A percentile compares a stretch with the other conserved stretches of the same genome.
These are phyloP conservation scores for Parapsyche elsis DNA, from an alignment of 1,140 invertebrate genomes.

Conservation along the genomic window DNA sequence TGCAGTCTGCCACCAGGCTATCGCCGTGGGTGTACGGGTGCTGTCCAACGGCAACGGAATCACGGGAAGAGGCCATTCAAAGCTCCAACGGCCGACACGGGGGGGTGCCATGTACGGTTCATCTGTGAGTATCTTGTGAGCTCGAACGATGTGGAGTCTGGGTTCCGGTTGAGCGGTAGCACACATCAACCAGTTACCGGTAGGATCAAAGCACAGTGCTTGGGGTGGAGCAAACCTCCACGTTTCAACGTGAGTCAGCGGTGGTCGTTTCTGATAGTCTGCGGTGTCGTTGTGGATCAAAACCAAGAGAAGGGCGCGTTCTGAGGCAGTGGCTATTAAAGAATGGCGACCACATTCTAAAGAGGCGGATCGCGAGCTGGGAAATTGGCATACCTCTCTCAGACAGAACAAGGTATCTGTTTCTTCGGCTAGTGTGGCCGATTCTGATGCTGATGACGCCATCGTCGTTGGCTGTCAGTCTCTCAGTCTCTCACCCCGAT, in stretches of 20 bases:
- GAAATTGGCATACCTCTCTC: constrained; percentile 5
- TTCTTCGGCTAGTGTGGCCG: too few relatives aligned
- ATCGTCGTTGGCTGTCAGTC: too few relatives aligned
- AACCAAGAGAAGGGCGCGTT: constrained; percentile 39
- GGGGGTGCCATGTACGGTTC: constrained; percentile 8
- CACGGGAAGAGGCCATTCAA: constrained; percentile 28
- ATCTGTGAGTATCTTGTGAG: constrained; percentile 38
- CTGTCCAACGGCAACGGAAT: constrained; percentile 36
- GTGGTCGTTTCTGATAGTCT: constrained; percentile 59
- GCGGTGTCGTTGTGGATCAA: background rate
- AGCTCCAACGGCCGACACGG: background rate
- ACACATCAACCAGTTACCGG: constrained; percentile 72
- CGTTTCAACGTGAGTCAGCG: constrained; percentile 66
- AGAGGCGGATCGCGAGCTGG: constrained; percentile 27
- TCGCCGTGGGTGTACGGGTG: constrained; percentile 33
- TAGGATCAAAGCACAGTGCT: constrained; percentile 73
- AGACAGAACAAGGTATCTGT: background rate
- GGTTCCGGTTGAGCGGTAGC: background rate
- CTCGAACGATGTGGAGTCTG: constrained; percentile 38
- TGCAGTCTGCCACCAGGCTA: constrained; percentile 53
- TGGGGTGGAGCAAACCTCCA: constrained; percentile 66
- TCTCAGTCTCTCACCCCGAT: too few relatives aligned
- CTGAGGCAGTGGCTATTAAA: constrained; percentile 43
- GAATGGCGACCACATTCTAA: constrained; percentile 45
- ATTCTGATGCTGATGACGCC: too few relatives aligned